Conservation (phyloP, 92 coral and sea anemone species). For the Diadumene lineata region DNA sequence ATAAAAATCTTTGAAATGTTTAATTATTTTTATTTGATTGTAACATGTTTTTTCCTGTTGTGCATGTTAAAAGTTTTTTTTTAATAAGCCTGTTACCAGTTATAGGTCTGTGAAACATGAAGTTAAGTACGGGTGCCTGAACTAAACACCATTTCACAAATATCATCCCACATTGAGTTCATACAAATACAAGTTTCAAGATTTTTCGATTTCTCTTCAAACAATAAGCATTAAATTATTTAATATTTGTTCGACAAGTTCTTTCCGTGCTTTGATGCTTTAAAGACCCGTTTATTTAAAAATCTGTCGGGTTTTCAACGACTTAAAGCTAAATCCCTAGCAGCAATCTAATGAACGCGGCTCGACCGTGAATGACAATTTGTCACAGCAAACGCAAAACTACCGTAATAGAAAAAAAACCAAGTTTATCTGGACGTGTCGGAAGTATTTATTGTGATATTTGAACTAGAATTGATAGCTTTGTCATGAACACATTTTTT, state of each 20-base stretch:
- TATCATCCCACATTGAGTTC: neutral
- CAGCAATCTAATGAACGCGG: constrained; percentile 23
- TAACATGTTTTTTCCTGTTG: no score
- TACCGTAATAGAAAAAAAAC: constrained; percentile 19
- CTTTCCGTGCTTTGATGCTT: constrained; percentile 10
- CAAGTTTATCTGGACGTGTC: constrained; percentile 24
- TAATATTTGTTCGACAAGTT: constrained; percentile 10
- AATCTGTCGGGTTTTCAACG: constrained; percentile 24
- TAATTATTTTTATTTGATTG: neutral
- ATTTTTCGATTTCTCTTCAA: constrained; percentile 2
- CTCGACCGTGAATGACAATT: constrained; percentile 19
- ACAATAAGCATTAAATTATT: constrained; percentile 1
- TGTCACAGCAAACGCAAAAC: constrained; percentile 24
- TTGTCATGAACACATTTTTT: constrained; percentile 20
- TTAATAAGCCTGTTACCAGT: no score
- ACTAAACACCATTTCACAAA: neutral
- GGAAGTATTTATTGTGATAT: constrained; percentile 38
- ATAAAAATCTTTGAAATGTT: neutral
- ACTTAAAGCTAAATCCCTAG: constrained; percentile 11
- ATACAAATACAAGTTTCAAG: neutral
- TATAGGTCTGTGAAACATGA: no score
- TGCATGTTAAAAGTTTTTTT: no score
- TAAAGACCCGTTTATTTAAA: constrained; percentile 16
- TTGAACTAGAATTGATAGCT: constrained; percentile 22
- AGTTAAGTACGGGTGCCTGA: no score